These are phyloP conservation scores for Tethya wilhelma DNA, from an alignment of 37 sponge, comb jelly and placozoan species.

Conservation along the genomic window DNA sequence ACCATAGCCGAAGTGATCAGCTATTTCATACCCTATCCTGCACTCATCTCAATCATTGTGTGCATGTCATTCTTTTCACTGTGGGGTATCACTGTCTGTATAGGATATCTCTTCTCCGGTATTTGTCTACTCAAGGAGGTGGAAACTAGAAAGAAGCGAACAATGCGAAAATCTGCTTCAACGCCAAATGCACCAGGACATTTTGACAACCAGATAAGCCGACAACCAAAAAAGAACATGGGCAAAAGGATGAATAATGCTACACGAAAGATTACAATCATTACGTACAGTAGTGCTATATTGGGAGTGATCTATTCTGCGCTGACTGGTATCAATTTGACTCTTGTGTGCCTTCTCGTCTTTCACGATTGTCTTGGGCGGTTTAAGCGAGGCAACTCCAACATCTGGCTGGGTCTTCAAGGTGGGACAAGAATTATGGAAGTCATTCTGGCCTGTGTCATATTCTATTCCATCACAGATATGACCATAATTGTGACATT, in stretches of 20 bases:
- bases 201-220: not conserved
- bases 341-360: not conserved
- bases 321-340: slow-evolving; percentile 1
- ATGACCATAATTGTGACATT: not conserved
- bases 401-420: slow-evolving; percentile 9
- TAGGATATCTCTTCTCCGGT: slow-evolving; percentile 37
- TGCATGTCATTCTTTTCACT: slow-evolving; percentile 41
- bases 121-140: slow-evolving; percentile 10
- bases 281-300: slow-evolving; percentile 39
- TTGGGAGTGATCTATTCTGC: slow-evolving; percentile 38
- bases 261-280: slow-evolving; percentile 40
- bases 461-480: slow-evolving; percentile 47
- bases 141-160: not conserved
- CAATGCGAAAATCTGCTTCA: not conserved
- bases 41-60: slow-evolving; percentile 11
- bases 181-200: not conserved
- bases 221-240: slow-evolving; percentile 3
- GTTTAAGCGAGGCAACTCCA: not conserved
- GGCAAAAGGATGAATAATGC: not conserved
- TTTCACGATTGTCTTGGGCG: slow-evolving; percentile 18
- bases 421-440: not conserved
- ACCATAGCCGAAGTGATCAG: slow-evolving; percentile 22
- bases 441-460: slow-evolving; percentile 5
- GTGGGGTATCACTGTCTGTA: slow-evolving; percentile 51
- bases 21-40: slow-evolving; percentile 20